Base-by-base conservation (phyloP, 2,797 vertebrate genomes). In the Acrocephalus scirpaceus region DNA sequence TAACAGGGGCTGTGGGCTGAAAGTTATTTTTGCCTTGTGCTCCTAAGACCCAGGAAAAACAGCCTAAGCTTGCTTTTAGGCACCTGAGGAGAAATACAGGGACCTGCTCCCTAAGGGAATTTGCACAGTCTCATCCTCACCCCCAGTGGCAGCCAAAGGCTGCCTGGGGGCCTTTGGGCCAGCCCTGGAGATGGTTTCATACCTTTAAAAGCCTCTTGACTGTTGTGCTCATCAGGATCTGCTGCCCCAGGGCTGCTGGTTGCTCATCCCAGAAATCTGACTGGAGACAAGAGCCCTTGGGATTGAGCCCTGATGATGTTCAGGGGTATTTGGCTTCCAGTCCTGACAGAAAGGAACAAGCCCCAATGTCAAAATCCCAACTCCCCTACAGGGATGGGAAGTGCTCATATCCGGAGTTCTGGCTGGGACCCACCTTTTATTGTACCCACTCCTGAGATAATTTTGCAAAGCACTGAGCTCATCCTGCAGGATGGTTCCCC, bases 341-440 rank as follows among this genome's bases (percentile, higher is more conserved):
- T 69, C 50, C 74, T 21, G 30, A 65, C 86, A 91, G 86, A 61
- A 16, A 64, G 84, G 67, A 91, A 89, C 87, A 91, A 94, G 89
- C 84, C 84, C 47, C 0, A 7, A 16, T 94, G 96, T 93, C 0
- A 92, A 87, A 96, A 97, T 81, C 65, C 21, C 2, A 60, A 11
- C 73, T 94, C 21, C 83, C 93, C 93, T 92, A 13, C 72, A 92
- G 96, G 92, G 93, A n/a, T 94, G 85, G 88, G 57, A 95, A 72
- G 26, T 32, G 69, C 60, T 96, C 73, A 72, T 90, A 88, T 92
- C 95, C 47, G 47, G 79, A 88, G 89, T 11, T 51, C 92, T 96
- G 95, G 91, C 95, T 94, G 93, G 36, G 69, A 48, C 87, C 78
- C 93, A 91, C 87, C 65, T 94, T 44, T 47, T 30, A 18, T 72